phyloP scores from a whole-genome alignment of 2,888 invertebrate genomes.

The Eilema griseolum region DNA sequence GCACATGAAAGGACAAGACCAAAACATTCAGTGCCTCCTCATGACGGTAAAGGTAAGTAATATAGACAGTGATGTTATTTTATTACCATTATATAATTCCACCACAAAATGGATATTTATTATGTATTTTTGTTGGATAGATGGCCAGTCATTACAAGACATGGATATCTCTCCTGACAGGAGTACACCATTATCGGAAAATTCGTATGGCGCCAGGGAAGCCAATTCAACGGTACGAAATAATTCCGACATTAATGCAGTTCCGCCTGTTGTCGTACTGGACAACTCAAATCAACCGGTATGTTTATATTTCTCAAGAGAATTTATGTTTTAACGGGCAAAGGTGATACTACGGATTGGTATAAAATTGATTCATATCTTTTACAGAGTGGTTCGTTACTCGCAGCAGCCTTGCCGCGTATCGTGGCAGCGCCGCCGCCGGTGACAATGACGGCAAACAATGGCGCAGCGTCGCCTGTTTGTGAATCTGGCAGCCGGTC shows the following conservation, averaged over 20 bases:
- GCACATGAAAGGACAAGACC: constrained; percentile 73
- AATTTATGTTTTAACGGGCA: not conserved
- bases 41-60: constrained; percentile 73
- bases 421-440: constrained; percentile 81
- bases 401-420: constrained; percentile 90
- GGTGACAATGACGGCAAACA: constrained; percentile 67
- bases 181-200: constrained; percentile 95
- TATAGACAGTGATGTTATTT: not conserved
- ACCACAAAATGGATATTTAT: not conserved
- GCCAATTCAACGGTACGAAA: constrained; percentile 68
- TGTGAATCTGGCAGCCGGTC: constrained; percentile 64
- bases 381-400: constrained; percentile 86
- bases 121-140: constrained; percentile 50
- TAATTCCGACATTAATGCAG: constrained; percentile 64
- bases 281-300: constrained; percentile 82
- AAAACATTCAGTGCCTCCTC: constrained; percentile 69
- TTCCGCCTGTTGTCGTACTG: constrained; percentile 79
- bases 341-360: not conserved
- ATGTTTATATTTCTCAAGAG: constrained; percentile 25
- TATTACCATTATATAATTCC: too few relatives aligned
- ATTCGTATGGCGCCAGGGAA: constrained; percentile 87
- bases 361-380: not conserved
- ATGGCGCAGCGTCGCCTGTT: constrained; percentile 67
- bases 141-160: constrained; percentile 90
- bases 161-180: constrained; percentile 98